Base-by-base conservation (phyloP, 1,140 invertebrate genomes). In the Lycorma delicatula region DNA sequence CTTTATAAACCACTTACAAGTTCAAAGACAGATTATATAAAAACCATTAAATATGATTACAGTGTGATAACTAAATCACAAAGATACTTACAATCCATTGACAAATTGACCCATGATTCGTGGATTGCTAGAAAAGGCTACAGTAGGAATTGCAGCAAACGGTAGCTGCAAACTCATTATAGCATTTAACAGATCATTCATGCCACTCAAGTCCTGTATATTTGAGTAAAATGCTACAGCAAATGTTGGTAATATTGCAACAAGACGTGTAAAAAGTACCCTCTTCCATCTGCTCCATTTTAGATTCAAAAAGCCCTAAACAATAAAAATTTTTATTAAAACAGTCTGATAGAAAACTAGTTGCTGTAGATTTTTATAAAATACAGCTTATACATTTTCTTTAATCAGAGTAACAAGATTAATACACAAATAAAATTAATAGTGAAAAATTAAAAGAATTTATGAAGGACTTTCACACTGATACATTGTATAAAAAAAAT, bases 101-200 rank as follows among this genome's bases (percentile, higher is more conserved):
- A 77, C 80, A 67, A 90, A 92, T 62, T 87, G 82, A 38, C 87
- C 87, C 92, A 96, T 96, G 4, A 95, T 82, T 41, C 76, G 74
- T 50, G 72, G 70, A 63, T 86, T 86, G 51, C 86, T 87, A 0
- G 91, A 94, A 66, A 96, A 95, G 1, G 91, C 89, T 25, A 95
- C 81, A 0, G 89, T 87, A 16, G 93, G 92, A 55, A 96, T 73
- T 7, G 90, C 79, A 13, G 93, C 87, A 68, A 90, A 91, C 2
- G 87, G 87, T 56, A 91, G 68, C 66, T 93, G 90, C 1, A 93
- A 72, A 59, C 83, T 87, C 90, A 93, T 93, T 3, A 93, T 77
- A 1, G 89, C 89, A 73, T 96, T 96, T 1, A 96, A 73, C n/a
- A 89, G 74, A 68, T 95, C 91, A 68, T 96, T 96, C 83, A 96